phyloP scores from a whole-genome alignment of 2,797 vertebrate genomes.

The Hydrocynus forskahlii region DNA sequence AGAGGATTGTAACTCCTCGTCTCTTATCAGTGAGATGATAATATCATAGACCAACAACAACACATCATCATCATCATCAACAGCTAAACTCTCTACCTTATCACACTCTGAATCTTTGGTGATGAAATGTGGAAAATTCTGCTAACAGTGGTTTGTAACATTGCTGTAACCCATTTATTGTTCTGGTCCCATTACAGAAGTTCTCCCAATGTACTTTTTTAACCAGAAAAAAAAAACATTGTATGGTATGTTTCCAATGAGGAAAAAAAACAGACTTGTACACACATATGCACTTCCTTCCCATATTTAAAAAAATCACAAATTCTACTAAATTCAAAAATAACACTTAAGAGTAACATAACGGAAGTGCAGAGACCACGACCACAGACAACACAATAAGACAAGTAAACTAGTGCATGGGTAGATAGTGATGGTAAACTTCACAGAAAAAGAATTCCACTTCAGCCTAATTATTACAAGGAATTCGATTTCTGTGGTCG shows the following conservation, averaged over 20 bases:
- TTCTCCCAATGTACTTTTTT: slow-evolving; percentile 21
- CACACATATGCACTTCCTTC: background rate
- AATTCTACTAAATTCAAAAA: slow-evolving; percentile 32
- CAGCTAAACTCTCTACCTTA: background rate
- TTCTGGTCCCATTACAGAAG: slow-evolving; percentile 57
- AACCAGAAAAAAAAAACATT: slow-evolving; percentile 37
- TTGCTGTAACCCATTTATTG: slow-evolving; percentile 43
- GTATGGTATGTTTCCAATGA: background rate
- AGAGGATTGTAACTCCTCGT: background rate
- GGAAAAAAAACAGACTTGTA: slow-evolving; percentile 17
- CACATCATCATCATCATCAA: background rate
- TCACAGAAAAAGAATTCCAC: slow-evolving; percentile 15
- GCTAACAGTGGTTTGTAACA: slow-evolving; percentile 24
- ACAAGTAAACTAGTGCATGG: slow-evolving; percentile 56
- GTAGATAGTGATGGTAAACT: slow-evolving; percentile 48
- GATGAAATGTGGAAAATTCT: background rate
- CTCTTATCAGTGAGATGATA: background rate
- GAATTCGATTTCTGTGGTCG: slow-evolving; percentile 28
- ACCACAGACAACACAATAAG: slow-evolving; percentile 58
- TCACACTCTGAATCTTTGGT: background rate
- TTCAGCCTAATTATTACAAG: slow-evolving; percentile 13
- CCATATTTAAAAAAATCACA: slow-evolving; percentile 29
- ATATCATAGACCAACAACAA: background rate
- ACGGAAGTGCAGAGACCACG: slow-evolving; percentile 48
- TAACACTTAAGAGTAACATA: slow-evolving; percentile 57